Evolutionary conservation across 2,888 invertebrate species (phyloP), one percentile per base, ranked within the genome.

Genomic region (Cepaea hortensis): DNA sequence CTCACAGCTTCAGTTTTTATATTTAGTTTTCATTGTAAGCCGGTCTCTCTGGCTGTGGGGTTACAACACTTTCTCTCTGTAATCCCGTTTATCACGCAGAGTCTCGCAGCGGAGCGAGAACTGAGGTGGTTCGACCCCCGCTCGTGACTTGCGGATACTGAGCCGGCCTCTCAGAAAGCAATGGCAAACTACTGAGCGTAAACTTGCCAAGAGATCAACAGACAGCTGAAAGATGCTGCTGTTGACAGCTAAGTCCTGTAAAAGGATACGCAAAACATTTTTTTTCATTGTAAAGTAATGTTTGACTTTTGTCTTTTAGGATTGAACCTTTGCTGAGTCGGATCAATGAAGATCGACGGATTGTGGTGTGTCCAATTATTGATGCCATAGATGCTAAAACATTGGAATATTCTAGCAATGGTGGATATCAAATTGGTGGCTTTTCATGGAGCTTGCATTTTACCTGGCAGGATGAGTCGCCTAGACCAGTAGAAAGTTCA

Each of bases 311-410:
- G 81, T 50, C 81, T 46, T 81, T 76, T 79, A 95, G 96, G 96
- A 95, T 98, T 89, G 97, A 98, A 93, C 99, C 99, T 0, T 95
- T 98, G 84, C 95, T 98, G 89, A 96, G 97, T 89, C 95, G 98
- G 85, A 97, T 98, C 93, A 96, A 97, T 94, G 96, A 97, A 90
- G 96, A 97, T 50, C 95, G 96, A 0, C 96, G 96, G 62, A 96
- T 97, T 18, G 97, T 98, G 15, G 95, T 98, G 82, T 97, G 98
- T 91, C 99, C 99, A 77, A 97, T 98, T 91, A 99, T 99, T 90
- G 99, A 99, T 95, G 97, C 97, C 85, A 98, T 99, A 91, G 97
- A 97, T 93, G 96, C 97, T 87, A 95, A 96, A 89, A 96, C 96
- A 84, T 96, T 98, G 83, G 85, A 87, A 68, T 93, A 92, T 87